Evolutionary conservation across 1,140 invertebrate genomes (phyloP).

Genomic region (Drosophila murphyi): DNA sequence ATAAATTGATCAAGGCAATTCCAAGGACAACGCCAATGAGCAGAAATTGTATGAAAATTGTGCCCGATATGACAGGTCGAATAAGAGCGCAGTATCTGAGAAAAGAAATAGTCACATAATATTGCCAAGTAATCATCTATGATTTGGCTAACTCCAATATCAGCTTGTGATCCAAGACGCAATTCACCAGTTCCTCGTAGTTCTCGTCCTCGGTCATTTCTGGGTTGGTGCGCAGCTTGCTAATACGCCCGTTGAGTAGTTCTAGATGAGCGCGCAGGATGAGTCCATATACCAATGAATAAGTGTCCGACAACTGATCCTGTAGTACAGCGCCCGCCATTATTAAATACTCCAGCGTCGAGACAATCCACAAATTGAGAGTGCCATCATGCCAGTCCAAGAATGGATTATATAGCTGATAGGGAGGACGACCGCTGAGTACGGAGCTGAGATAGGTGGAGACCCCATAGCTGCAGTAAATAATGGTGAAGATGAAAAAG

Average conservation of each 20-base stretch:
- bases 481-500: conserved; percentile 60
- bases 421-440: neutral
- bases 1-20: conserved; percentile 65
- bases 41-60: conserved; percentile 8
- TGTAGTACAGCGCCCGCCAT: neutral
- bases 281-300: neutral
- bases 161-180: no score
- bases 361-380: neutral
- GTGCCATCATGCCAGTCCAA: neutral
- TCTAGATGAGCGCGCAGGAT: neutral
- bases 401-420: neutral
- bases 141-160: neutral
- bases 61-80: no score
- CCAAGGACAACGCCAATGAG: conserved; percentile 60
- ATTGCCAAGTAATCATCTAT: neutral
- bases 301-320: neutral
- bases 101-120: no score
- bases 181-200: no score
- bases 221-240: neutral
- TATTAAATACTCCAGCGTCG: neutral
- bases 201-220: no score
- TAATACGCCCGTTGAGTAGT: neutral
- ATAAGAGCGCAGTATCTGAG: conserved; percentile 47
- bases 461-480: conserved; percentile 46
- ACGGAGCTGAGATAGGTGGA: neutral